Percentiles rank a stretch among this genome's conserved stretches.
phyloP scores from a whole-genome alignment of 2,797 vertebrate species.

The Sus cebifrons region DNA sequence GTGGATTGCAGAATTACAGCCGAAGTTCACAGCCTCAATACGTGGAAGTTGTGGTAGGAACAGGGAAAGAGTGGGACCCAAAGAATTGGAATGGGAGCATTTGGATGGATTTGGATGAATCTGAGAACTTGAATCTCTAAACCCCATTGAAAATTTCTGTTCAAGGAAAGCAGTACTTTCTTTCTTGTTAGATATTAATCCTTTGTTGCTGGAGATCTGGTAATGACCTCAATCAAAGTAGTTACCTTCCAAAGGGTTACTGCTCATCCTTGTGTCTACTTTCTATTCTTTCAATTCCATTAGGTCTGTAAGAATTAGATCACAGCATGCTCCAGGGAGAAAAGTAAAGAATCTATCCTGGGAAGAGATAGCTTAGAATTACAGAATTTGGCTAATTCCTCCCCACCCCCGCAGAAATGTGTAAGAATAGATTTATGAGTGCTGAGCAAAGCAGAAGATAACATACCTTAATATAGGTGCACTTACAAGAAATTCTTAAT shows the following conservation, averaged over 20 bases:
- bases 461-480: neutral
- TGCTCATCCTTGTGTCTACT: neutral
- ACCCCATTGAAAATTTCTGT: neutral
- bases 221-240: neutral
- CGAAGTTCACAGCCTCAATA: neutral
- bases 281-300: neutral
- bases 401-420: neutral
- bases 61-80: neutral
- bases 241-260: neutral
- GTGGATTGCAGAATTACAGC: neutral
- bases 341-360: neutral
- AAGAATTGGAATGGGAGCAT: neutral
- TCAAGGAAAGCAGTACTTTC: neutral
- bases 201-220: slow-evolving; percentile 6
- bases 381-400: slow-evolving; percentile 42
- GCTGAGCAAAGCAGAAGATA: slow-evolving; percentile 10
- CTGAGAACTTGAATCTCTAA: slow-evolving; percentile 22
- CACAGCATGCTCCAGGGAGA: neutral
- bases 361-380: neutral
- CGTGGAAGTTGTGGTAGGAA: neutral
- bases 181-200: neutral
- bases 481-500: slow-evolving; percentile 46
- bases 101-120: neutral
- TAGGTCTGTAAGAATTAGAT: neutral
- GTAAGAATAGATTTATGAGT: neutral